Evolutionary conservation across 2,113 vertebrate species (phyloP).

Genomic region (Paedocypris sp.): DNA sequence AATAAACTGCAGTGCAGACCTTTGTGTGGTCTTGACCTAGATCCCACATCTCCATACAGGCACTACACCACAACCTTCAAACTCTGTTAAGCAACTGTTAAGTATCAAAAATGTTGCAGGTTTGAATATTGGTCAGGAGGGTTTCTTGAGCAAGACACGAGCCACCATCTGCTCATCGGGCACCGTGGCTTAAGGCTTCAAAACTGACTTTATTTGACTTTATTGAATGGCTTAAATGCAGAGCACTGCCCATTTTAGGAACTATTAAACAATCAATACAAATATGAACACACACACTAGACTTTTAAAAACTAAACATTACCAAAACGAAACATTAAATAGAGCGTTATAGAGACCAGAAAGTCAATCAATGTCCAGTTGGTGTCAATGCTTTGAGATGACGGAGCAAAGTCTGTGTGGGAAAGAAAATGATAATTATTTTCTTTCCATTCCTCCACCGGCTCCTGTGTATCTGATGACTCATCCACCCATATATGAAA

Average conservation of each 20-base stretch:
- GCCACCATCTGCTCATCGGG: no score
- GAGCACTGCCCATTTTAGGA: no score
- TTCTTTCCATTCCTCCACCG: conserved; percentile 6
- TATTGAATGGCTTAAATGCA: no score
- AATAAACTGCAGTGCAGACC: conserved; percentile 67
- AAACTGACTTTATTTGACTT: no score
- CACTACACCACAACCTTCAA: conserved; percentile 49
- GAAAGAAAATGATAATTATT: neutral
- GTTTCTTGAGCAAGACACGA: no score
- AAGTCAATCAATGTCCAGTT: neutral
- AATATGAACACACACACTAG: no score
- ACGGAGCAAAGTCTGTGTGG: neutral
- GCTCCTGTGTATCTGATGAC: neutral
- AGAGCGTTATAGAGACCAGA: neutral
- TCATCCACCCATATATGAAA: neutral
- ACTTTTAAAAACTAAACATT: no score
- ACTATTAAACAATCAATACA: no score
- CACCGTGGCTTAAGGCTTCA: no score
- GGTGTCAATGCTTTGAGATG: conserved; percentile 9
- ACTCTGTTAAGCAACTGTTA: conserved; percentile 53
- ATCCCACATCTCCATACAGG: conserved; percentile 49
- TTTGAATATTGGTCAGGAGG: no score
- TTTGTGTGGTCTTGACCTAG: conserved; percentile 58
- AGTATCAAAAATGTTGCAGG: no score
- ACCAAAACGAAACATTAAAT: no score